Conservation (phyloP, 2,797 vertebrate species). For the Gymnocypris eckloni region DNA sequence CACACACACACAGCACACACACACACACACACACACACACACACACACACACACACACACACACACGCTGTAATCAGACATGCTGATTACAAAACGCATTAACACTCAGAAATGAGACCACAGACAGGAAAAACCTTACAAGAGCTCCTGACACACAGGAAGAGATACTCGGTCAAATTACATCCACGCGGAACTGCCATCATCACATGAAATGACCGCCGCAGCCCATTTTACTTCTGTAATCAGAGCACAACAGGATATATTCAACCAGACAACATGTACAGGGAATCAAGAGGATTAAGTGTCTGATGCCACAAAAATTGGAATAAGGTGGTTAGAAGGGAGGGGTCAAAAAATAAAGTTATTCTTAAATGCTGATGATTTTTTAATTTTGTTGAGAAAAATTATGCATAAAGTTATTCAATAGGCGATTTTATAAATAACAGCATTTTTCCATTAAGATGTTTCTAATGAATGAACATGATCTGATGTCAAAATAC, state of each 20-base stretch:
- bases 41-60: background rate
- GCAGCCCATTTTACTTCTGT: background rate
- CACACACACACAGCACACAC: background rate
- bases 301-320: background rate
- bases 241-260: background rate
- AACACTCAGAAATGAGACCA: conserved; percentile 2
- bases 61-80: background rate
- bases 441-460: background rate
- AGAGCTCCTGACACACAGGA: conserved; percentile 18
- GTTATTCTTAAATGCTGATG: background rate
- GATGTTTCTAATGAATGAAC: background rate
- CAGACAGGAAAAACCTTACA: conserved; percentile 19
- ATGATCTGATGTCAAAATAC: background rate
- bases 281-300: background rate
- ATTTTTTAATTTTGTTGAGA: background rate
- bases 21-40: conserved; percentile 2
- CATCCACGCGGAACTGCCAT: background rate
- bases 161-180: background rate
- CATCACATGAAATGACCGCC: background rate
- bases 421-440: background rate
- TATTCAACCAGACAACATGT: background rate
- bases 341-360: background rate
- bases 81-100: conserved; percentile 40
- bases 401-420: background rate
- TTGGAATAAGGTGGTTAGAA: too few relatives aligned